Percentiles rank a stretch among this genome's conserved stretches.
phyloP scores from a whole-genome alignment of 1,140 invertebrate genomes.

The Drosophila bocqueti region DNA sequence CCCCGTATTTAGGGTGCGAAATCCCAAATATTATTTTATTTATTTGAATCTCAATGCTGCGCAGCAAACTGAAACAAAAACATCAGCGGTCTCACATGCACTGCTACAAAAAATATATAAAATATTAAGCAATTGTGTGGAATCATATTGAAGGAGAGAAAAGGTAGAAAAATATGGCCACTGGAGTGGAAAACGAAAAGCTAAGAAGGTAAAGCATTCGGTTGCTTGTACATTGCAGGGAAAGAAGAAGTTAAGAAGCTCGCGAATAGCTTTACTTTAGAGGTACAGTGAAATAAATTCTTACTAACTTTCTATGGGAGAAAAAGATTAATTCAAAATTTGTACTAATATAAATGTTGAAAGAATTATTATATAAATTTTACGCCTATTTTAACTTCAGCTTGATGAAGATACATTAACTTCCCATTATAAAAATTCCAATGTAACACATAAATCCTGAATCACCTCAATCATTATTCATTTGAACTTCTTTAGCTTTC shows the following conservation, averaged over 20 bases:
- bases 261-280: neutral
- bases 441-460: too few species aligned
- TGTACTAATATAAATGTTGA: too few species aligned
- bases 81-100: neutral
- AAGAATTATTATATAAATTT: too few species aligned
- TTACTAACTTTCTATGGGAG: too few species aligned
- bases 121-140: slow-evolving; percentile 16
- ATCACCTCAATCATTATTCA: neutral
- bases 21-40: slow-evolving; percentile 84
- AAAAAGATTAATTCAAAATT: too few species aligned
- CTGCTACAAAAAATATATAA: neutral
- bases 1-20: slow-evolving; percentile 76
- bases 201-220: slow-evolving; percentile 52
- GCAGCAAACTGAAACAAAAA: slow-evolving; percentile 63
- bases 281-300: too few species aligned
- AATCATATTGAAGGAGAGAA: neutral
- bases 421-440: too few species aligned
- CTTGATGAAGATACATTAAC: neutral
- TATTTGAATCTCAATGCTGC: slow-evolving; percentile 77
- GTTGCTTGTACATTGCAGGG: neutral
- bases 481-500: neutral
- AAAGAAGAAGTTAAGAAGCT: slow-evolving; percentile 3
- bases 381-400: neutral
- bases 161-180: slow-evolving; percentile 23
- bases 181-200: slow-evolving; percentile 66